Evolutionary conservation across 2,113 vertebrate species (phyloP).

Genomic region (Lophius piscatorius): DNA sequence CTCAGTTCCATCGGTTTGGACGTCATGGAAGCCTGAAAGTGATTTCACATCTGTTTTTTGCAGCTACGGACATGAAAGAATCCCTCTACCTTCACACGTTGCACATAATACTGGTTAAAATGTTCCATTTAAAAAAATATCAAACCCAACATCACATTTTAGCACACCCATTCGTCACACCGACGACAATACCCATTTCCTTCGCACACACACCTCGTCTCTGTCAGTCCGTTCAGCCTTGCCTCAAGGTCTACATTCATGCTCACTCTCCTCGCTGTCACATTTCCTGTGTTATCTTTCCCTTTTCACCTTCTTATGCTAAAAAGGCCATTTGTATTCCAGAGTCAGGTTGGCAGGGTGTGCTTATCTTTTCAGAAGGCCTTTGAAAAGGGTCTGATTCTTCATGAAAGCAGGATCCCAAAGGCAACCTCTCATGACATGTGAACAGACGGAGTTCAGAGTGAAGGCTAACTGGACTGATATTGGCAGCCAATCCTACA

Average conservation of each 20-base stretch:
- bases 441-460: no score
- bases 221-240: not conserved
- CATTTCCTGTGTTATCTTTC: constrained; percentile 52
- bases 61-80: no score
- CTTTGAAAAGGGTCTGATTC: constrained; percentile 57
- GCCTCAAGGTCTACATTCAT: constrained; percentile 24
- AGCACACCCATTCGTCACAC: constrained; percentile 21
- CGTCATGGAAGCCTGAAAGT: no score
- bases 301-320: constrained; percentile 57
- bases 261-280: constrained; percentile 28
- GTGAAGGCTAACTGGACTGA: constrained; percentile 32
- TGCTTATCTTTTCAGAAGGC: constrained; percentile 63
- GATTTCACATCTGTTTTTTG: no score
- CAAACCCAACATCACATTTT: constrained; percentile 13
- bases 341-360: constrained; percentile 30
- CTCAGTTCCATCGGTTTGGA: no score
- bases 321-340: constrained; percentile 73
- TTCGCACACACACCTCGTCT: not conserved
- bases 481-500: constrained; percentile 14
- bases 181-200: no score
- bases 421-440: no score
- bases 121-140: constrained; percentile 30
- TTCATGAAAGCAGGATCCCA: constrained; percentile 52
- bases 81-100: no score
- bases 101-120: no score